phyloP scores from a whole-genome alignment of 2,113 vertebrate genomes.

The Rhabdomys dilectus region DNA sequence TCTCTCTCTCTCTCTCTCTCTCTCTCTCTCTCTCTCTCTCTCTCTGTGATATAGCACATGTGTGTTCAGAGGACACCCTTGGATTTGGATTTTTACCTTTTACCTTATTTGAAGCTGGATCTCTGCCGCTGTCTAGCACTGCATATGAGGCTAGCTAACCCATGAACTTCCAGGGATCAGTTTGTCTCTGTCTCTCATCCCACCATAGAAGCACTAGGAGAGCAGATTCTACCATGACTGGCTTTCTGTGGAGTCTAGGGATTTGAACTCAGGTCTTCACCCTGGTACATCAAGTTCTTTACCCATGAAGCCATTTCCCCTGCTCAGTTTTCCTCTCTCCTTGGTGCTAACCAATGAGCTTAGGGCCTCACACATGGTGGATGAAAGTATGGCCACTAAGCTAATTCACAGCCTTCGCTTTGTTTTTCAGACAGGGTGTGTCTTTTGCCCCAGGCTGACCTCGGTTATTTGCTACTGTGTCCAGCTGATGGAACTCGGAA shows the following conservation, averaged over 20 bases:
- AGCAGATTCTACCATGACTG: background rate
- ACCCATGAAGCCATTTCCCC: background rate
- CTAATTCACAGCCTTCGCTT: background rate
- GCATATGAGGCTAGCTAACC: background rate
- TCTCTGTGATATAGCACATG: background rate
- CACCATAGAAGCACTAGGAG: background rate
- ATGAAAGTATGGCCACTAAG: background rate
- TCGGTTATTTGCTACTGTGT: background rate
- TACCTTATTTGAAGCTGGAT: background rate
- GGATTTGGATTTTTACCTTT: background rate
- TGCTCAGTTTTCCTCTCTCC: background rate
- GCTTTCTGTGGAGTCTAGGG: background rate
- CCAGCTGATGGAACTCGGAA: background rate
- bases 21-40: no score
- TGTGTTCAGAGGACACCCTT: background rate
- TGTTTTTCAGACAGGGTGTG: background rate
- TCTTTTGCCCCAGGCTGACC: background rate
- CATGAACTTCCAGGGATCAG: background rate
- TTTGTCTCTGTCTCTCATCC: background rate
- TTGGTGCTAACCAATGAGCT: background rate
- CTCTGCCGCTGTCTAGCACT: no score
- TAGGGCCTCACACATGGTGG: background rate
- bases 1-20: no score
- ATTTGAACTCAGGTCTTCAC: background rate
- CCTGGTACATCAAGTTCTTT: no score